Evolutionary conservation across 2,888 invertebrate species (phyloP), one percentile per base, ranked within the genome.

Genomic region (Stenoptilia bipunctidactyla): DNA sequence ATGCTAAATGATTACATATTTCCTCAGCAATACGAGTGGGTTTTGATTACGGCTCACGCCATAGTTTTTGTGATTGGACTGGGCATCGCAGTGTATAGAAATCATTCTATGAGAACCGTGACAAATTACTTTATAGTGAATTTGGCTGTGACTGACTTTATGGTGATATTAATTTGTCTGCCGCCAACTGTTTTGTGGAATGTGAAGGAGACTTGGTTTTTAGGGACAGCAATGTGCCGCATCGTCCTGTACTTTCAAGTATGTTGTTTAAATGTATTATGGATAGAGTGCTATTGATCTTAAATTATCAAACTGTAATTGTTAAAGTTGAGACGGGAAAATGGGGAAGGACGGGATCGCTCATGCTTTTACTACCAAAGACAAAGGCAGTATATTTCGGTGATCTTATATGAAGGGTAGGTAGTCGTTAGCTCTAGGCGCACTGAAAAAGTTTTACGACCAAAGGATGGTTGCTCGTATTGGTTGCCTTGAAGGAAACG

Each of bases 61-160:
- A 52, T 91, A 1, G 92, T 95, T 0, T 96, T 96, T 57, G 54
- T 92, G 0, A 85, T 92, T 15, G 96, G 96, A 1, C 82, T 95
- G 39, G 83, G 95, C 56, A 86, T 92, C 25, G 95, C 95, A 0
- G 96, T 97, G 0, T 92, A 93, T 61, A 87, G 92, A 42, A 96
- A 96, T 60, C 90, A 90, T 48, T 86, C 90, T 1, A 95, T 97
- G 95, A 85, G 95, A 42, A 96, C 94, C 0, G 95, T 97, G 13
- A 97, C 96, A 34, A 97, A 97, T 69, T 92, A 93, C 64, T 96
- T 96, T 66, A 92, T 97, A 55, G 94, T 95, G 33, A 96, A 97
- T 66, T 76, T 96, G 56, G 96, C 96, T 0, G 85, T 90, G 4
- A 92, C 92, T 0, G 97, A 97, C 63, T 92, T 97, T 55, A 86